A percentile compares a stretch with the other conserved stretches of the same genome.
phyloP scores from a whole-genome alignment of 2,797 vertebrate species.

The Botia almorhae region DNA sequence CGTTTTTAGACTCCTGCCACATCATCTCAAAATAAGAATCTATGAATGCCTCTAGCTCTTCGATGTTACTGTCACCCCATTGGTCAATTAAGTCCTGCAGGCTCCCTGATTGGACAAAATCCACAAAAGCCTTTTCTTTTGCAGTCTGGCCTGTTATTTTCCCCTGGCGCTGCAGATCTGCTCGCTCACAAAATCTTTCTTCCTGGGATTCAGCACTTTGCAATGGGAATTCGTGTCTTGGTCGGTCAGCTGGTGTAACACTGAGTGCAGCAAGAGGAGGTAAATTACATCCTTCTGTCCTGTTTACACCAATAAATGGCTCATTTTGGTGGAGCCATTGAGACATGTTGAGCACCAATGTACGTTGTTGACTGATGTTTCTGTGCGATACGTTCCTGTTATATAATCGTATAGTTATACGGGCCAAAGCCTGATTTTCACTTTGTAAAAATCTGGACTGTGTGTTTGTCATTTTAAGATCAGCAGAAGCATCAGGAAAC shows the following conservation, averaged over 20 bases:
- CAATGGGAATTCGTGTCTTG: constrained; percentile 17
- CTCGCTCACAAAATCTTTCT: neutral
- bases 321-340: constrained; percentile 30
- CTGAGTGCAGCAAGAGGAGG: constrained; percentile 35
- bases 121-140: constrained; percentile 57
- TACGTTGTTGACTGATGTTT: constrained; percentile 6
- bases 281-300: neutral
- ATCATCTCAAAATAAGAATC: constrained; percentile 73
- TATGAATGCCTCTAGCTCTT: constrained; percentile 77
- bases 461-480: neutral
- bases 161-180: constrained; percentile 20
- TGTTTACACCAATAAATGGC: neutral
- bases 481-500: neutral
- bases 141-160: constrained; percentile 37
- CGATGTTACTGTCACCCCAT: constrained; percentile 69
- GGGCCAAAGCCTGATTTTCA: neutral
- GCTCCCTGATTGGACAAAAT: constrained; percentile 54
- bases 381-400: constrained; percentile 40
- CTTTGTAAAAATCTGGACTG: neutral
- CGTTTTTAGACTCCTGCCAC: constrained; percentile 56
- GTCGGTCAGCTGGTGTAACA: constrained; percentile 31
- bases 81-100: constrained; percentile 68
- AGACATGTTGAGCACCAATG: constrained; percentile 45
- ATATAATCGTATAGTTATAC: neutral
- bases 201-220: neutral